Evolutionary conservation across 2,888 invertebrate species (phyloP), one percentile per base, ranked within the genome.

Genomic region (Hyalella azteca): DNA sequence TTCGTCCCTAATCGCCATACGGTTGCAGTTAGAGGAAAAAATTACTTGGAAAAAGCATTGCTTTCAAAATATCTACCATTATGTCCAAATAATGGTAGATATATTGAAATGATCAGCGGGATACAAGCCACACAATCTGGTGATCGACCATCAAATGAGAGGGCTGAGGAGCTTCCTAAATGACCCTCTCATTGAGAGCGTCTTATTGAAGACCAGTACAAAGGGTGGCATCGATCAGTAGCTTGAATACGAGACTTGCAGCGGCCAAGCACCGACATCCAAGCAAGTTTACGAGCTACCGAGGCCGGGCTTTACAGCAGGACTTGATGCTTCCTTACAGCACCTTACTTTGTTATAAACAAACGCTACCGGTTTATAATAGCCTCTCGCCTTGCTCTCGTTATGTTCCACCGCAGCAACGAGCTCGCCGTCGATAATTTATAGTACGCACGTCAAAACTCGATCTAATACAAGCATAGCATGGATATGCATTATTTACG

Each of bases 221-320:
- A 32, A 66, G 66, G 36, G 54, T 29, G 54, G 66, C 66, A 66
- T 66, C 66, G 66, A 66, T 66, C 66, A 39, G 66, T 66, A 66
- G 66, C 36, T 36, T 66, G 66, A 66, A 66, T 66, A 66, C 66
- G 36, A 66, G 66, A 39, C 36, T n/a, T n/a, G n/a, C n/a, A n/a
- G 36, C 32, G 39, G 32, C 36, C 36, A 5, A 66, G 39, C 66
- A 36, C 36, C 66, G 54, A 29, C 54, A 54, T 54, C 54, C 54
- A 13, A 54, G 54, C 54, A 29, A 54, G 26, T 54, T 54, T 54
- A 54, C 54, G 54, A 54, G 54, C 54, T 3, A 29, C 22, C 54
- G 26, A 54, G 22, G 22, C 54, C 54, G 29, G 54, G 19, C 54
- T 54, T 54, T 54, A 54, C 29, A 29, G 54, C 54, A 54, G 29